Percentiles rank a stretch among this genome's conserved stretches.
Conservation (phyloP, 2,888 invertebrate genomes). For the Bhutanitis thaidina region DNA sequence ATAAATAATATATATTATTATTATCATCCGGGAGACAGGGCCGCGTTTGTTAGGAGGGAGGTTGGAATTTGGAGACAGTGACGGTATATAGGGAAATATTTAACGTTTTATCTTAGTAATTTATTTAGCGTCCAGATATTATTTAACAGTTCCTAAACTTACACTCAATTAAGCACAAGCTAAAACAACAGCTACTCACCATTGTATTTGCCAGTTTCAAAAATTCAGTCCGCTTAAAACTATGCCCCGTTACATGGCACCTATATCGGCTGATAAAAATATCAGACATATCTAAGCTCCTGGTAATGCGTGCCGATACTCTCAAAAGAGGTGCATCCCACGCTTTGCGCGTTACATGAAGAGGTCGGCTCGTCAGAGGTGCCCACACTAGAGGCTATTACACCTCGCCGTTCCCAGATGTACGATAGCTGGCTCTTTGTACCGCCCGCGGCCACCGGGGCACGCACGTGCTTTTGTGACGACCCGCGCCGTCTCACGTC, state of each 20-base stretch:
- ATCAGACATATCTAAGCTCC: slow-evolving; percentile 48
- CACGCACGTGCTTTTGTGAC: slow-evolving; percentile 72
- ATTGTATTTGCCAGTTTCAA: too few species aligned
- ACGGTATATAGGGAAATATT: too few species aligned
- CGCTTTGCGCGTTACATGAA: slow-evolving; percentile 53
- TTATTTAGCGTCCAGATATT: too few species aligned
- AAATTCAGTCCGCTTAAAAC: not conserved
- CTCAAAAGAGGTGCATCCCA: slow-evolving; percentile 64
- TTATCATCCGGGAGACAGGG: too few species aligned
- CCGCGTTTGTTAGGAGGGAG: too few species aligned
- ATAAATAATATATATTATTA: too few species aligned
- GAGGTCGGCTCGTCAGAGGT: slow-evolving; percentile 66
- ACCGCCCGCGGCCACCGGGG: slow-evolving; percentile 51
- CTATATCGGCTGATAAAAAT: slow-evolving; percentile 41
- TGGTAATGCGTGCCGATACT: slow-evolving; percentile 49
- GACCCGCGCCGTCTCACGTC: slow-evolving; percentile 61
- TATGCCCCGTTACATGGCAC: slow-evolving; percentile 44
- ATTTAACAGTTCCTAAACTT: too few species aligned
- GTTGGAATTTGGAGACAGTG: too few species aligned
- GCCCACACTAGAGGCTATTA: slow-evolving; percentile 68
- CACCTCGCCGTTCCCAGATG: slow-evolving; percentile 57
- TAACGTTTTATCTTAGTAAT: too few species aligned
- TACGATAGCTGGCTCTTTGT: slow-evolving; percentile 52
- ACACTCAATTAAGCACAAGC: too few species aligned
- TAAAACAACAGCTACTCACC: too few species aligned